A percentile compares a stretch with the other conserved stretches of the same genome.
Evolutionary conservation across 2,888 invertebrate species (phyloP).

Genomic region (Danaus chrysippus): DNA sequence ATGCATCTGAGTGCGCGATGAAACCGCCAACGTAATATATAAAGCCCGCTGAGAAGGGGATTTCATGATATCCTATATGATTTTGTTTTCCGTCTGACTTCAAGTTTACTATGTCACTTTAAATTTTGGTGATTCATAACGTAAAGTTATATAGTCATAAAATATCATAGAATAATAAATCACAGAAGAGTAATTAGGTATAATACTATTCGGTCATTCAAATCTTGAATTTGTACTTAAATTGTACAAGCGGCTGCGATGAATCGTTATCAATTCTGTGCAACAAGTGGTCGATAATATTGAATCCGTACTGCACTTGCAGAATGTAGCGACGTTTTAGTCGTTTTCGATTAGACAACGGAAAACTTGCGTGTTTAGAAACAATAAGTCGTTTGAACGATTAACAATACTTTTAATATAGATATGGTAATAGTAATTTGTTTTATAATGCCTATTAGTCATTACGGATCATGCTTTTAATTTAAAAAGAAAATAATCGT

Average conservation of each 20-base stretch:
- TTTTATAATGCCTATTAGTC: no score
- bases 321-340: conserved; percentile 36
- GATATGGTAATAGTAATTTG: no score
- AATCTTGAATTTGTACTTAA: conserved; percentile 68
- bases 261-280: conserved; percentile 73
- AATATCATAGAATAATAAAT: neutral
- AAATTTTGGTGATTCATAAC: neutral
- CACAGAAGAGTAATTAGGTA: neutral
- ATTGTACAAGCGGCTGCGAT: conserved; percentile 46
- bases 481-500: neutral
- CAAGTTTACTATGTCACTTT: conserved; percentile 32
- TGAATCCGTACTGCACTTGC: conserved; percentile 56
- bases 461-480: no score
- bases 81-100: conserved; percentile 52
- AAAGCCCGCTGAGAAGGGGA: conserved; percentile 62
- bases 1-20: conserved; percentile 74
- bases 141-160: neutral
- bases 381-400: no score
- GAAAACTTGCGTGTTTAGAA: no score
- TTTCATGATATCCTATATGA: conserved; percentile 56
- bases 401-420: no score
- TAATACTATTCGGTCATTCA: conserved; percentile 39
- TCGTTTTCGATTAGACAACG: neutral
- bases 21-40: conserved; percentile 71
- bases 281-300: conserved; percentile 78